These are phyloP conservation scores for Cheilinus undulatus DNA, from an alignment of 2,113 vertebrate genomes.

Conservation along the genomic window DNA sequence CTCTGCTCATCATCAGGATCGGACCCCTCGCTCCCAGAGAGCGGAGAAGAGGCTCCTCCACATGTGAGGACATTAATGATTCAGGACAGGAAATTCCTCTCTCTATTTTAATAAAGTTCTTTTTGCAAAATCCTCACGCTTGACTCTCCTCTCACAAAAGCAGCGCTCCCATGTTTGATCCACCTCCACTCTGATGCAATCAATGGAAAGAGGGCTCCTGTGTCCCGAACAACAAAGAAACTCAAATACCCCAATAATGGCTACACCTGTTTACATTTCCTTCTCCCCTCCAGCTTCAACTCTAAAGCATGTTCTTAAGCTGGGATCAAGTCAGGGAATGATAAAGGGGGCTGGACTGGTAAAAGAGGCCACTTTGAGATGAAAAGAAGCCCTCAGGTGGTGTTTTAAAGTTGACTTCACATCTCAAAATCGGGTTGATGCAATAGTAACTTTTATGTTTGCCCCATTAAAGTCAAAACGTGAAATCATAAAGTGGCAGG, in stretches of 20 bases:
- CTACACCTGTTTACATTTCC: constrained; percentile 51
- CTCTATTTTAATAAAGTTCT: constrained; percentile 49
- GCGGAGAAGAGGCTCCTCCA: constrained; percentile 1
- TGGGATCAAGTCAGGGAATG: constrained; percentile 44
- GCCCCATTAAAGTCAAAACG: too few species aligned
- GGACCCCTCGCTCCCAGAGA: constrained; percentile 7
- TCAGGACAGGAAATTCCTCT: constrained; percentile 53
- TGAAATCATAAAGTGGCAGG: too few species aligned
- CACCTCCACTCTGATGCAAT: constrained; percentile 40
- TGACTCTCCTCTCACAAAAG: constrained; percentile 56
- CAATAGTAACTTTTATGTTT: too few species aligned
- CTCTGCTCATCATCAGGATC: neutral
- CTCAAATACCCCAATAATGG: constrained; percentile 32
- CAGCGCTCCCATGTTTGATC: constrained; percentile 50
- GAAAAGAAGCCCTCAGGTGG: constrained; percentile 29
- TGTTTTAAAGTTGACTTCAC: constrained; percentile 27
- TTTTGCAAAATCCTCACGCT: constrained; percentile 46
- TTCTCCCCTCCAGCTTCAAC: constrained; percentile 11
- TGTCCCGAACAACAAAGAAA: constrained; percentile 40
- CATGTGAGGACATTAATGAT: constrained; percentile 36
- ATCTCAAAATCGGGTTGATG: too few species aligned
- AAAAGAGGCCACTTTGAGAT: constrained; percentile 28
- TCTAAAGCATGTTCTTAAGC: constrained; percentile 61
- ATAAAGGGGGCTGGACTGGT: constrained; percentile 16
- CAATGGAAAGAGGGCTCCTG: constrained; percentile 36